Evolutionary conservation across 2,888 invertebrate species (phyloP).

Genomic region (Ischnus inquisitorius): DNA sequence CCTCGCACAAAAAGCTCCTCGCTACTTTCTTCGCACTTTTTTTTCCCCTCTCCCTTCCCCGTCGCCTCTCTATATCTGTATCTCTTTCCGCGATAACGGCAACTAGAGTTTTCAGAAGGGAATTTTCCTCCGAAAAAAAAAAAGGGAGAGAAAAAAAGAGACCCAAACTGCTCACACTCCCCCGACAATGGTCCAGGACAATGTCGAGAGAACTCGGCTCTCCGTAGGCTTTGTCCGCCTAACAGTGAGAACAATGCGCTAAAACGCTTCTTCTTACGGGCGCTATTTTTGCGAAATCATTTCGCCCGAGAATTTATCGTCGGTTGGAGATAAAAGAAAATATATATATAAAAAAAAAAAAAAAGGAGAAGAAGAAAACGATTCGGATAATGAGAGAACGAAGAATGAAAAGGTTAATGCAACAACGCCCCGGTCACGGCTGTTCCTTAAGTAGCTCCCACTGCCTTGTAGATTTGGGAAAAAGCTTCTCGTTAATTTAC

Average conservation of each 20-base stretch:
- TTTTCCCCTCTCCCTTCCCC: background rate
- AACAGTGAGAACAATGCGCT: constrained; percentile 55
- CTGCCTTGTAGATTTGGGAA: background rate
- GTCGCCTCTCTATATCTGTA: constrained; percentile 2
- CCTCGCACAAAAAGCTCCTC: constrained; percentile 16
- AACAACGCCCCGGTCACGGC: constrained; percentile 20
- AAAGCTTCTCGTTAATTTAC: background rate
- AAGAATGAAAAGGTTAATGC: constrained; percentile 26
- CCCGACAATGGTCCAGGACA: constrained; percentile 48
- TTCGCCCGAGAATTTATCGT: constrained; percentile 16
- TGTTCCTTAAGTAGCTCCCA: constrained; percentile 21
- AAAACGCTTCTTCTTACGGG: constrained; percentile 47
- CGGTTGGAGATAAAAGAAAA: too few species aligned
- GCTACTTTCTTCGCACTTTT: constrained; percentile 30
- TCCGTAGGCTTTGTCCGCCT: constrained; percentile 49
- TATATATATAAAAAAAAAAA: too few species aligned
- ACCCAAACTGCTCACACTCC: constrained; percentile 41
- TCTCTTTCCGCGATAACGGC: constrained; percentile 31
- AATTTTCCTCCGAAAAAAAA: constrained; percentile 44
- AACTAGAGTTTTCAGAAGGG: constrained; percentile 48
- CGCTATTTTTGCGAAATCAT: constrained; percentile 47
- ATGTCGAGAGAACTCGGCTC: constrained; percentile 16
- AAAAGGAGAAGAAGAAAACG: constrained; percentile 4
- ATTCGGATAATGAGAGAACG: background rate
- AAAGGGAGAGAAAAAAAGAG: background rate